These are phyloP conservation scores for Leiothrix lutea DNA, from an alignment of 2,113 vertebrate species.

Conservation along the genomic window DNA sequence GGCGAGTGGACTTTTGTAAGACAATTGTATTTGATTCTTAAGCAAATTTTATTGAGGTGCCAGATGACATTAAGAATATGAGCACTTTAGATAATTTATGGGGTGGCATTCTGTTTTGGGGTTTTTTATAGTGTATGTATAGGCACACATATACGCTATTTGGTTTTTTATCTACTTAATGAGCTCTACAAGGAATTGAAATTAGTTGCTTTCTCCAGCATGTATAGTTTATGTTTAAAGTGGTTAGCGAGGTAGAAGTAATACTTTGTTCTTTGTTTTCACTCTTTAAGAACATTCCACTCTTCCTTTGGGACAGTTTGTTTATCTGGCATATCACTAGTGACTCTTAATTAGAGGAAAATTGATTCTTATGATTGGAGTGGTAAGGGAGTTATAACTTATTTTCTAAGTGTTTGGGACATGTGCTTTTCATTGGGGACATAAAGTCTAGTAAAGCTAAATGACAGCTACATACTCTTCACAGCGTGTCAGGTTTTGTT, in stretches of 20 bases:
- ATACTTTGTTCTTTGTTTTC: neutral
- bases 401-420: neutral
- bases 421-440: neutral
- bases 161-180: neutral
- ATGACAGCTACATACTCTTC: neutral
- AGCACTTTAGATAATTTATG: neutral
- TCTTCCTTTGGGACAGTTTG: neutral
- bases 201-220: neutral
- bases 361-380: neutral
- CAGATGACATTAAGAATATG: neutral
- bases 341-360: constrained; percentile 30
- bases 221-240: neutral
- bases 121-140: neutral
- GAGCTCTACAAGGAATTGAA: neutral
- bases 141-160: neutral
- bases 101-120: neutral
- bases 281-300: neutral
- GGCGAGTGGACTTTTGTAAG: neutral
- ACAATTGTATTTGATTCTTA: neutral
- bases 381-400: neutral
- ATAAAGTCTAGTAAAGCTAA: neutral
- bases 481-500: neutral
- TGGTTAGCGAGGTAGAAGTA: neutral
- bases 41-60: neutral
- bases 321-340: neutral